Evolutionary conservation across 2,113 vertebrate genomes (phyloP).

Genomic region (Capreolus pygargus): DNA sequence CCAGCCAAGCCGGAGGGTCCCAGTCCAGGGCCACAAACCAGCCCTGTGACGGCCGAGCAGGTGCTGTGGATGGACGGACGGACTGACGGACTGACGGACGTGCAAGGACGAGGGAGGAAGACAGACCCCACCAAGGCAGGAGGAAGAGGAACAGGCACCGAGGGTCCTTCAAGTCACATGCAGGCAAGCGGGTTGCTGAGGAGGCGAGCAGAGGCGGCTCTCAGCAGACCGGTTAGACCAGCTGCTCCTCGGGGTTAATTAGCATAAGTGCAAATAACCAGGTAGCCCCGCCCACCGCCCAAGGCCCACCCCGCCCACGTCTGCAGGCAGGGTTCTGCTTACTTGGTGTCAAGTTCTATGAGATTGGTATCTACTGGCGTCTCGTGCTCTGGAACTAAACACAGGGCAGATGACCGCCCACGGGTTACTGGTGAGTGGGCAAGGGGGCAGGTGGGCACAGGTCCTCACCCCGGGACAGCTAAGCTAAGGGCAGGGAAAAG

Average conservation of each 20-base stretch:
- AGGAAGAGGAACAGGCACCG: constrained; percentile 68
- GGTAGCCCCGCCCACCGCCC: rapidly evolving
- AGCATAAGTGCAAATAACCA: constrained; percentile 37
- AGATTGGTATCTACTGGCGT: constrained; percentile 93
- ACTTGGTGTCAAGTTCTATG: constrained; percentile 97
- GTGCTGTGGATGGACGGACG: not conserved
- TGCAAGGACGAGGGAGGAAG: constrained; percentile 61
- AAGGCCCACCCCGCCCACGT: not conserved
- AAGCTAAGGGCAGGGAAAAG: not conserved
- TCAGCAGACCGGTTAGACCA: constrained; percentile 45
- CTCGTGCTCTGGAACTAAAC: constrained; percentile 90
- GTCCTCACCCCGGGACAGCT: not conserved
- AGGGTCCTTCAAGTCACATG: constrained; percentile 73
- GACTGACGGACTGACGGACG: constrained; percentile 7
- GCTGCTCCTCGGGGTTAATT: constrained; percentile 49
- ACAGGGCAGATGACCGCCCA: constrained; percentile 11
- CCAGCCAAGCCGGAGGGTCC: not conserved
- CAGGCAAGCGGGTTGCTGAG: constrained; percentile 67
- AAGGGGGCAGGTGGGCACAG: not conserved
- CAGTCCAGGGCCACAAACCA: constrained; percentile 24
- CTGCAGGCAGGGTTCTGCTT: constrained; percentile 75
- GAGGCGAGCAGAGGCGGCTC: constrained; percentile 59
- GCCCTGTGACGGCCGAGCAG: constrained; percentile 45
- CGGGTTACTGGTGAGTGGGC: constrained; percentile 18
- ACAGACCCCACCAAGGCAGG: constrained; percentile 67